Conservation (phyloP, 1,140 invertebrate species). For the Lasioglossum baleicum region DNA sequence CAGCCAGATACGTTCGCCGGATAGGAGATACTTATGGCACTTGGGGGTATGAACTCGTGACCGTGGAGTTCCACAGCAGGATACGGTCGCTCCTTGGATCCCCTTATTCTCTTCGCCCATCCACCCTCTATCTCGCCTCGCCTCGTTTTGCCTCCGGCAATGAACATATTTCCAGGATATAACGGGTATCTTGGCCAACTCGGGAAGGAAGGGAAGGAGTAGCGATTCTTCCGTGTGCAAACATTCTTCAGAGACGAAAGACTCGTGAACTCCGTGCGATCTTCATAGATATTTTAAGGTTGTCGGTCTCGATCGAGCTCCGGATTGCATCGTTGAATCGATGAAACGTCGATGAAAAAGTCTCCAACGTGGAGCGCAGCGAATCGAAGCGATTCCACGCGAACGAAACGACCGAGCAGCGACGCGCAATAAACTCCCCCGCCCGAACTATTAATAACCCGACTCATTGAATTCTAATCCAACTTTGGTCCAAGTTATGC, state of each 20-base stretch:
- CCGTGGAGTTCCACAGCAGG: constrained; percentile 50
- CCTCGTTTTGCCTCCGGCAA: background rate
- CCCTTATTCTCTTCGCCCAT: background rate
- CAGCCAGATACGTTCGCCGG: constrained; percentile 68
- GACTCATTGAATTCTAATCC: constrained; percentile 49
- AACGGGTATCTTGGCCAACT: too few relatives aligned
- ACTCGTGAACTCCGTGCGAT: too few relatives aligned
- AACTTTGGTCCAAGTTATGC: background rate
- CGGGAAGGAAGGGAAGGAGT: too few relatives aligned
- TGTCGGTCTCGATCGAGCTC: too few relatives aligned
- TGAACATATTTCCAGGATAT: too few relatives aligned
- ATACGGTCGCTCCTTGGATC: constrained; percentile 52
- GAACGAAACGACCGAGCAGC: too few relatives aligned
- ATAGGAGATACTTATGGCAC: constrained; percentile 72
- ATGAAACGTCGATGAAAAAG: background rate
- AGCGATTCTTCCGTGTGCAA: background rate
- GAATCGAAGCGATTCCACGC: too few relatives aligned
- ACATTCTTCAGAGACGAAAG: background rate
- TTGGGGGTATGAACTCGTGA: constrained; percentile 69
- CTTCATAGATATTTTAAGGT: too few relatives aligned
- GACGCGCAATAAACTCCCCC: constrained; percentile 1
- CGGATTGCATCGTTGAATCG: too few relatives aligned
- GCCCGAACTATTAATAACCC: constrained; percentile 13
- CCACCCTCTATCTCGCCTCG: background rate
- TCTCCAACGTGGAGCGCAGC: background rate